Evolutionary conservation across 2,888 invertebrate genomes (phyloP), one percentile per base, ranked within the genome.

Genomic region (Pollenia labialis): DNA sequence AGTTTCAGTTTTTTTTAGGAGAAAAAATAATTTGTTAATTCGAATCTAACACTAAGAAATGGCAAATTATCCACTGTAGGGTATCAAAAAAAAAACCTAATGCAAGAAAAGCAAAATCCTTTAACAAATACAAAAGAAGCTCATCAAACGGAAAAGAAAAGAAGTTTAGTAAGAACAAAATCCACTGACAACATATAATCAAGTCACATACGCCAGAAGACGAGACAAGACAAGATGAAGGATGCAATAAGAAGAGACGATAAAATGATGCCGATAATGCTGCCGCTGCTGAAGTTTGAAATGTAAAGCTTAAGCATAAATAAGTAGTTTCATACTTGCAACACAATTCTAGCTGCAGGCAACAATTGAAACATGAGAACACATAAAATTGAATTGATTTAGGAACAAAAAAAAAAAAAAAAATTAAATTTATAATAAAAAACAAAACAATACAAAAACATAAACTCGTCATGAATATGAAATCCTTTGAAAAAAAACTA

Each of bases 301-400:
- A 80, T 83, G 80, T 71, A 80, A 86, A 83, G 75, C 76, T 86
- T 52, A 82, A 83, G 75, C 75, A 80, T 64, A 83, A 86, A 83
- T 85, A 85, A 85, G 77, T 71, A 80, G 82, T 86, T 86, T 86
- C 71, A 77, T 56, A 64, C 32, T 75, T 62, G 82, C 79, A 79
- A 75, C 74, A 75, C 60, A 76, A 68, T 58, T 72, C 83, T 62
- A 52, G 80, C 86, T 86, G 80, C 80, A 83, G 86, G 86, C 86
- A 76, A 81, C 80, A 81, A 62, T 80, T 83, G 86, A 83, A 86
- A 86, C 86, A 83, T 86, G 86, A 83, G 75, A 82, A 83, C 75
- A 56, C 68, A 86, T 76, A 71, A 80, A 86, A 76, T 64, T 72
- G 82, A 86, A 86, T 76, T 86, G 86, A 86, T 86, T 83, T 80